Conservation (phyloP, 2,888 invertebrate species). For the Hydroisotoma schaefferi region DNA sequence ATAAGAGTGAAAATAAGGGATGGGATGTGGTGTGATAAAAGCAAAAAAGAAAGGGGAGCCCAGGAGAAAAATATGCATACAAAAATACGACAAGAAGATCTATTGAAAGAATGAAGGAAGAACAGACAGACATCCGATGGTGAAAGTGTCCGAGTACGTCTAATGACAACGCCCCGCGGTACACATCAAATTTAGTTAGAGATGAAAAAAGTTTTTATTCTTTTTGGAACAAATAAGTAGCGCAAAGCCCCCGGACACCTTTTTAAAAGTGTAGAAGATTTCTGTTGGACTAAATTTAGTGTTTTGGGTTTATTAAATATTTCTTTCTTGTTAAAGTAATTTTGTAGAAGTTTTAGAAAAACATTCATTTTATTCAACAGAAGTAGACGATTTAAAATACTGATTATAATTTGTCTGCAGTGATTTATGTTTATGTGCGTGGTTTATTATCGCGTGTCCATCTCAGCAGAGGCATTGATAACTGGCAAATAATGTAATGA, state of each 20-base stretch:
- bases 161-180: slow-evolving; percentile 46
- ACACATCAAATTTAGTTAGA: slow-evolving; percentile 40
- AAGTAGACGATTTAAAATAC: no score
- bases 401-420: no score
- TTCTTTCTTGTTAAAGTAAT: no score
- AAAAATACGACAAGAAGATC: neutral
- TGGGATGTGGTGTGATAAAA: slow-evolving; percentile 11
- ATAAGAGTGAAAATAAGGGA: slow-evolving; percentile 22
- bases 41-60: neutral
- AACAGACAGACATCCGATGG: no score
- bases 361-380: no score
- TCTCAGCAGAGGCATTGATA: no score
- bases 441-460: no score
- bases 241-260: no score
- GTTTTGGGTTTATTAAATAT: slow-evolving; percentile 3
- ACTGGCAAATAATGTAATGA: no score
- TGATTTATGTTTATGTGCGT: no score
- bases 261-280: neutral
- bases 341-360: no score
- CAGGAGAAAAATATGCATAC: slow-evolving; percentile 17
- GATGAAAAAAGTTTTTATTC: slow-evolving; percentile 35
- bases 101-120: slow-evolving; percentile 3
- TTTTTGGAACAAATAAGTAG: no score
- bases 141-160: slow-evolving; percentile 47
- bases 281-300: neutral